Evolutionary conservation across 2,888 invertebrate species (phyloP), one percentile per base, ranked within the genome.

Genomic region (Drosophila demipolita): DNA sequence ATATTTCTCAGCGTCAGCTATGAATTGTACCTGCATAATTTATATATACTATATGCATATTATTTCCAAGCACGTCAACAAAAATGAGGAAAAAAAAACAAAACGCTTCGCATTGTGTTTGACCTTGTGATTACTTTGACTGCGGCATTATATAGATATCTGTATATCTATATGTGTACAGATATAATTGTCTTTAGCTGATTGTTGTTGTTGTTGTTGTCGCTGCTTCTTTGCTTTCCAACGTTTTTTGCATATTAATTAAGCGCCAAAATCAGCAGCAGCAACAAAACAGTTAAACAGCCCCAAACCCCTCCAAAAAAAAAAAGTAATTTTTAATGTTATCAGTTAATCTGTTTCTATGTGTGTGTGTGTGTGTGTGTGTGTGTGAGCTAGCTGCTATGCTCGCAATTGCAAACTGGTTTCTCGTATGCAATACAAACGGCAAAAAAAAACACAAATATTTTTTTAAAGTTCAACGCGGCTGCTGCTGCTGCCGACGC

Each of bases 231-330:
- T 80, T 78, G 73, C 80, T 82, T 76, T 77, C 81, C 82, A 75
- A 91, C 91, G 92, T 76, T 89, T 91, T 90, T 90, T 91, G 91
- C 92, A 91, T 91, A 91, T 91, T 87, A 92, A 92, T 92, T 91
- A 82, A 87, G 81, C 85, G 88, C 90, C 88, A 83, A 90, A 89
- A 90, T 80, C 90, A 83, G 80, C 86, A 73, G 55, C 59, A 69
- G 49, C 58, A 62, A 42, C 50, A 33, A 68, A 76, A 82, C 66
- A 66, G 74, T 79, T 69, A 65, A 74, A 61, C 50, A 15, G 23
- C 15, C 4, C 15, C 45, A 20, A 23, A 15, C 7, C 3, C 17
- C 38, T 29, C 3, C 57, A 52, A 49, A 36, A 69, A 55, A 55
- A 76, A 75, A 75, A 69, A 71, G 75, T 63, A 89, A 87, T 89